Evolutionary conservation across 2,888 invertebrate species (phyloP).

Genomic region (Troides aeacus): DNA sequence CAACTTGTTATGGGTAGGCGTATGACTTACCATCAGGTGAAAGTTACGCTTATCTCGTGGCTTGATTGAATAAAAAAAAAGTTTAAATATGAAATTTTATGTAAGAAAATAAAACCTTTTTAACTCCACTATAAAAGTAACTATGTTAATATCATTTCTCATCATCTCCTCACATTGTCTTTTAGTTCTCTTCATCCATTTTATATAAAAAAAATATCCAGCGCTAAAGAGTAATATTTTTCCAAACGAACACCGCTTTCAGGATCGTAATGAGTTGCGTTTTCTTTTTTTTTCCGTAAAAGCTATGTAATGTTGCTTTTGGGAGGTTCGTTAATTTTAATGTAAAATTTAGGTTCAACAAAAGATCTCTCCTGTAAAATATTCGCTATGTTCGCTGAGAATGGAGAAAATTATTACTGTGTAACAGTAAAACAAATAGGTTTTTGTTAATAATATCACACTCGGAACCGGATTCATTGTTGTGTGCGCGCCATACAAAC

Average conservation of each 20-base stretch:
- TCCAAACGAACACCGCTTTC: background rate
- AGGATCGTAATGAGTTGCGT: constrained; percentile 2
- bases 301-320: constrained; percentile 13
- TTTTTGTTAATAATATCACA: too few relatives aligned
- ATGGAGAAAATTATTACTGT: background rate
- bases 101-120: background rate
- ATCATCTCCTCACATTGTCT: background rate
- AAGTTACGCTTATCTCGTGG: too few relatives aligned
- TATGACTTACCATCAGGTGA: too few relatives aligned
- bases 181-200: background rate
- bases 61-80: background rate
- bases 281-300: background rate
- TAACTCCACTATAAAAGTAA: background rate
- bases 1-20: too few relatives aligned
- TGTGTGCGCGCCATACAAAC: too few relatives aligned
- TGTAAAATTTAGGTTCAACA: constrained; percentile 1
- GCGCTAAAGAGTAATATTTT: background rate
- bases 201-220: background rate
- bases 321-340: constrained; percentile 1
- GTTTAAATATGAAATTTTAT: background rate
- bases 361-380: background rate
- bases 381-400: too few relatives aligned
- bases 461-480: too few relatives aligned
- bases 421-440: background rate
- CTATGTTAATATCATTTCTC: background rate